Base-by-base conservation (phyloP, 2,797 vertebrate genomes). In the Pteronotus mesoamericanus region DNA sequence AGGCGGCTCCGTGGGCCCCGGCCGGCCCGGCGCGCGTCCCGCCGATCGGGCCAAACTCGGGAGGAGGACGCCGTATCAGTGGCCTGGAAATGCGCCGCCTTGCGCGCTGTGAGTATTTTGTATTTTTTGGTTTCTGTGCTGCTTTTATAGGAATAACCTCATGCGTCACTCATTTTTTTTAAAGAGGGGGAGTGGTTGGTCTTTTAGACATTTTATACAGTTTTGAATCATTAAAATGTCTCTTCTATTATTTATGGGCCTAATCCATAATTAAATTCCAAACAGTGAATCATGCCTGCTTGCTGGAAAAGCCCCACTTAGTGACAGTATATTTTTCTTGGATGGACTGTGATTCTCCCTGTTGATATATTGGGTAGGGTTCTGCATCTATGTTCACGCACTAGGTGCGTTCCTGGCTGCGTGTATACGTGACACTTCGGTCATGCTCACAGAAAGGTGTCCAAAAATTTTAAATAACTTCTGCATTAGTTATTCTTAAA, bases 11-110 rank as follows among this genome's bases (percentile, higher is more conserved):
- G 48, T 15, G 15, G 48, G 9, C 15, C 15, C 48, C 9, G 61
- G 61, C 61, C 6, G 7, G 32, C 66, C 61, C 61, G 0, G 26
- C 11, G 57, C 57, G 19, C 11, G 5, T 14, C 57, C 2, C 12
- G 57, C 57, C 12, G 26, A 12, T 61, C 59, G 1, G n/a, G 64
- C 64, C 14, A 21, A 7, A 37, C 9, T 68, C 9, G 21, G n/a
- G 34, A 29, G 15, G 3, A 19, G 34, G 34, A 5, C 0, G 3
- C 11, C 5, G 9, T 0, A 0, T 24, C 48, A 0, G 0, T 0
- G 6, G 26, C 78, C 59, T 42, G 68, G 37, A 42, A 14, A 26
- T 24, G 2, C 51, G 29, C 55, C 53, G 0, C 19, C 32, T 6
- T 26, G 0, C 0, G 1, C 1, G 9, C 9, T 37, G 14, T 29